Conservation (phyloP, 2,888 invertebrate species). For the Ormyrus rosae region DNA sequence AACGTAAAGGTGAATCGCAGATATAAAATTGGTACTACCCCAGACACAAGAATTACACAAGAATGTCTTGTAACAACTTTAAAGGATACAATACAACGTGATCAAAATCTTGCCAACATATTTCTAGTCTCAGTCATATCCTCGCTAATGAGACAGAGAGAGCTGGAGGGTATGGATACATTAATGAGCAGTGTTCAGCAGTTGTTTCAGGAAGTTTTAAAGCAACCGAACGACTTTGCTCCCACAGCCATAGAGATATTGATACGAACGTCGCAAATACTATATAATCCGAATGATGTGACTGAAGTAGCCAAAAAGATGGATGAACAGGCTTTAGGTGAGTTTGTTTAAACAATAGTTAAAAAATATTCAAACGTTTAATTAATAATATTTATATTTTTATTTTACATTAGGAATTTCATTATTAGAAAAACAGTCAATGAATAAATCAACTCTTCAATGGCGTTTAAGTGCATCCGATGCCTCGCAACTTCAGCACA, state of each 20-base stretch:
- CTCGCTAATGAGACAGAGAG: too few species aligned
- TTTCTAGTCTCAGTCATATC: too few species aligned
- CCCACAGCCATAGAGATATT: constrained; percentile 31
- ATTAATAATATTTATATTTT: constrained; percentile 6
- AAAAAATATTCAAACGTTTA: neutral
- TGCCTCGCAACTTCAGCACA: constrained; percentile 71
- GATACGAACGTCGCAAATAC: neutral
- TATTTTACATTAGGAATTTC: constrained; percentile 73
- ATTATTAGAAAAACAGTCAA: constrained; percentile 78
- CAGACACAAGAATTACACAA: constrained; percentile 36
- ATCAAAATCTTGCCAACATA: too few species aligned
- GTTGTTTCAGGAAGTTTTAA: too few species aligned
- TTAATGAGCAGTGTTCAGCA: too few species aligned
- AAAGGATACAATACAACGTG: neutral
- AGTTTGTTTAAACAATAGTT: neutral
- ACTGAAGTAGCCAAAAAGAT: constrained; percentile 75
- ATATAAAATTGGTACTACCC: constrained; percentile 19
- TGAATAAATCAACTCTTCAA: neutral
- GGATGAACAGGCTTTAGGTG: constrained; percentile 74
- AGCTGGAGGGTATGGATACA: too few species aligned
- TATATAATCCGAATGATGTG: constrained; percentile 74
- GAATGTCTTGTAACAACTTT: constrained; percentile 6
- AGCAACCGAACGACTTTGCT: constrained; percentile 30
- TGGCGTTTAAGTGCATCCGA: neutral
- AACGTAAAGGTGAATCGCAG: constrained; percentile 27